phyloP scores from a whole-genome alignment of 2,888 invertebrate species.

The Leucoma salicis region DNA sequence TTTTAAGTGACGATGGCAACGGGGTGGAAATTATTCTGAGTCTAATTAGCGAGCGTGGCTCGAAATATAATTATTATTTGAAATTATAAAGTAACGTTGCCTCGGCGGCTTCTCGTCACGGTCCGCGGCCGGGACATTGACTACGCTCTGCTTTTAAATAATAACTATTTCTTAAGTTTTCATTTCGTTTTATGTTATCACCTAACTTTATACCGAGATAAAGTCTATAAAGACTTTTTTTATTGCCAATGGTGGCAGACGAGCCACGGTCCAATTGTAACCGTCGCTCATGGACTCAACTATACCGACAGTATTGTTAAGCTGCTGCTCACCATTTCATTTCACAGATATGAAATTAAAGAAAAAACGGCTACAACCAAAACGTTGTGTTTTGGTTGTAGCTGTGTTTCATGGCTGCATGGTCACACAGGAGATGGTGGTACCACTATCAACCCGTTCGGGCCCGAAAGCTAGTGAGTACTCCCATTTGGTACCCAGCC shows the following conservation, averaged over 20 bases:
- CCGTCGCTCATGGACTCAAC: too few relatives aligned
- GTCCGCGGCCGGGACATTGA: constrained; percentile 58
- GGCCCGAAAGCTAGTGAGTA: too few relatives aligned
- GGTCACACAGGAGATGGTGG: too few relatives aligned
- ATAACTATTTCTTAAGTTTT: constrained; percentile 38
- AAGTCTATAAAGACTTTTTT: constrained; percentile 6
- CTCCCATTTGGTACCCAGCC: too few relatives aligned
- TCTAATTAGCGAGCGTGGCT: constrained; percentile 64
- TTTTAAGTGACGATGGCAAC: constrained; percentile 26
- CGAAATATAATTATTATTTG: constrained; percentile 66
- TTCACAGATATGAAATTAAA: too few relatives aligned
- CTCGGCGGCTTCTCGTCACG: constrained; percentile 58
- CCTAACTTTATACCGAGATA: constrained; percentile 20
- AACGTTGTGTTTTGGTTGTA: too few relatives aligned
- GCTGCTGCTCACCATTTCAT: too few relatives aligned
- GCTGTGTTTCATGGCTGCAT: too few relatives aligned
- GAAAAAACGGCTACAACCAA: too few relatives aligned
- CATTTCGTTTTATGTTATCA: constrained; percentile 40
- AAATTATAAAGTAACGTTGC: constrained; percentile 64
- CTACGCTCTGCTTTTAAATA: constrained; percentile 47
- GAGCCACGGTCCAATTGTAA: too few relatives aligned
- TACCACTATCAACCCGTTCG: too few relatives aligned
- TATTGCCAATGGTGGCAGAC: neutral
- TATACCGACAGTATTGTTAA: too few relatives aligned
- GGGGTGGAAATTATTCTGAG: constrained; percentile 47